Evolutionary conservation across 2,888 invertebrate genomes (phyloP), one percentile per base, ranked within the genome.

Genomic region (Dorcus parallelipipedus): DNA sequence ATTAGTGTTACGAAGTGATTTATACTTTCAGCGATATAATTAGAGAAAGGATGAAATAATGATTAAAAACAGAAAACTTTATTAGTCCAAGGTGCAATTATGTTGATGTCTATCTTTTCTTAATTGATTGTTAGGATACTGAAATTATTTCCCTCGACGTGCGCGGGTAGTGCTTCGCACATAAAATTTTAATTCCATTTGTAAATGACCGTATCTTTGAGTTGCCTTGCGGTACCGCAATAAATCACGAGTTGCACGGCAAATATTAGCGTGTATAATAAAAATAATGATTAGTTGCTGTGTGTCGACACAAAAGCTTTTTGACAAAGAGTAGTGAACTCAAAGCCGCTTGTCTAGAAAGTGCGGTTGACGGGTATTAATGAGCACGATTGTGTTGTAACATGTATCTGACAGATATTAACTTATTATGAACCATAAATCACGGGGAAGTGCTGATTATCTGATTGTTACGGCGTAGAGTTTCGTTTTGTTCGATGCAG

Each of bases 361-460:
- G 67, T 67, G 65, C 64, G 66, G 64, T 63, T 70, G 71, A 73
- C 72, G 69, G 65, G 64, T 70, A 72, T 73, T 73, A 74, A 74
- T 73, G 72, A 74, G 69, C 67, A 62, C 68, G 67, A 72, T 72
- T 73, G 72, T 71, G 69, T 66, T 69, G 69, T 71, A 70, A 70
- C 71, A 69, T 71, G 70, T 71, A 70, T 70, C 71, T 70, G 73
- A 72, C 73, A 72, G 72, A 72, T 74, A 73, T 73, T 73, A 74
- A 74, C 73, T 73, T 73, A 73, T 73, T 72, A 72, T 67, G 66
- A 64, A 67, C 68, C 68, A 71, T 74, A 73, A 74, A 75, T 74
- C 73, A 73, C 66, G 61, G 61, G 62, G 60, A 67, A 68, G 70
- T 71, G 70, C 70, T 72, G 72, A 73, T 73, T 73, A 73, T 71